Evolutionary conservation across 2,888 invertebrate genomes (phyloP).

Genomic region (Nephrotoma appendiculata): DNA sequence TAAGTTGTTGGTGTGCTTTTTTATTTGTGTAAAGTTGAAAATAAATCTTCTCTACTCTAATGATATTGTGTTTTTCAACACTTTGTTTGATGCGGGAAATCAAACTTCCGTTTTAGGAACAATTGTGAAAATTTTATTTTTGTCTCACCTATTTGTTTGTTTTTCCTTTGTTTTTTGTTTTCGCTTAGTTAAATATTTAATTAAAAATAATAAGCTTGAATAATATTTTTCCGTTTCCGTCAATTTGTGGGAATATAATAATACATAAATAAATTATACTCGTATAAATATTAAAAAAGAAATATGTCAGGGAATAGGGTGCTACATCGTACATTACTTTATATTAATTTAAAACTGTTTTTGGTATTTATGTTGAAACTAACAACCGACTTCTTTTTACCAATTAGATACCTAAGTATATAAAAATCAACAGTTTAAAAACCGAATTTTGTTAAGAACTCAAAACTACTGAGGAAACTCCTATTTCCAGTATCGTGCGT

Average conservation of each 20-base stretch:
- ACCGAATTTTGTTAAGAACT: no score
- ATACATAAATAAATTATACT: background rate
- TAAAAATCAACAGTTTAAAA: no score
- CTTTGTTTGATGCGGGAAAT: background rate
- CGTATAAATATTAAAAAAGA: no score
- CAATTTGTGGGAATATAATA: background rate
- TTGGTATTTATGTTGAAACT: no score
- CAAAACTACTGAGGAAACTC: no score
- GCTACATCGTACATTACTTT: no score
- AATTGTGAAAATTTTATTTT: background rate
- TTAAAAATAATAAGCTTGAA: background rate
- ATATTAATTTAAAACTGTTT: no score
- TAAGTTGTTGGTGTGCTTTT: background rate
- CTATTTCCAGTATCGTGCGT: no score
- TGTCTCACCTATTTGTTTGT: background rate
- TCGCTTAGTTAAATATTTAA: background rate
- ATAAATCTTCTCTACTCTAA: background rate
- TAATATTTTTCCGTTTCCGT: background rate
- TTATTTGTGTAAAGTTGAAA: background rate
- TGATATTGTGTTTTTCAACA: background rate
- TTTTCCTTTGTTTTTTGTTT: background rate
- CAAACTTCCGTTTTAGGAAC: background rate
- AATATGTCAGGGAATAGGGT: no score
- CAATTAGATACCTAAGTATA: no score
- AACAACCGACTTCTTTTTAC: no score